Evolutionary conservation across 2,888 invertebrate genomes (phyloP), one percentile per base, ranked within the genome.

Genomic region (Anaspis maculata): DNA sequence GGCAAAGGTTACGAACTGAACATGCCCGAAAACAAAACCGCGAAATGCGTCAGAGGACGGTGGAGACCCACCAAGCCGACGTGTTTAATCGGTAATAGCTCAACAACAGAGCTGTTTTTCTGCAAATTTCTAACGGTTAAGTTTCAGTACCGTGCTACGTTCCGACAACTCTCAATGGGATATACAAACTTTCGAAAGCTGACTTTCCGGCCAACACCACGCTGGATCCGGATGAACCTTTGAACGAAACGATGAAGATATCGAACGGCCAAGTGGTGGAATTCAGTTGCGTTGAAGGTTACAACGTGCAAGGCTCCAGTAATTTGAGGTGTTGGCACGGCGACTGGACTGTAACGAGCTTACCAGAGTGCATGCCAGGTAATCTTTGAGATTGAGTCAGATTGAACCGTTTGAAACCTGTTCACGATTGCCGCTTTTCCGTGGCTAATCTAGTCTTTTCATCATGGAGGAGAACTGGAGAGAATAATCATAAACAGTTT

Each of bases 1-100:
- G 79, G 79, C 1, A 78, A 79, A 44, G 87, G 87, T 3, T 87
- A 84, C 52, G 78, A 77, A 7, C 66, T 83, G 3, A 88, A 86
- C 57, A 68, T 86, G 39, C 72, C 73, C 12, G 70, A 72, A 32
- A 87, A 87, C 55, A 73, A 76, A 2, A 86, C 87, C 1, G 83
- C 83, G 0, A 79, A 80, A 52, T 92, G 92, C 59, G 78, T 82
- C 2, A 72, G 85, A 41, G 90, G 91, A 1, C 73, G 82, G 44
- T 91, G 91, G 91, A 83, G 80, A 51, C 88, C 88, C 0, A 76
- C 76, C 40, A 80, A 77, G 48, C 90, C 91, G 0, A 74, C 75
- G 49, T 92, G 91, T 61, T 71, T 79, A 54, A 81, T 88, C 54
- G 69, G 87, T 87, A 69, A 74, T 76, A 16, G 24, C 7, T 15